Evolutionary conservation across 2,888 invertebrate genomes (phyloP), one percentile per base, ranked within the genome.

Genomic region (Malachius bipustulatus): DNA sequence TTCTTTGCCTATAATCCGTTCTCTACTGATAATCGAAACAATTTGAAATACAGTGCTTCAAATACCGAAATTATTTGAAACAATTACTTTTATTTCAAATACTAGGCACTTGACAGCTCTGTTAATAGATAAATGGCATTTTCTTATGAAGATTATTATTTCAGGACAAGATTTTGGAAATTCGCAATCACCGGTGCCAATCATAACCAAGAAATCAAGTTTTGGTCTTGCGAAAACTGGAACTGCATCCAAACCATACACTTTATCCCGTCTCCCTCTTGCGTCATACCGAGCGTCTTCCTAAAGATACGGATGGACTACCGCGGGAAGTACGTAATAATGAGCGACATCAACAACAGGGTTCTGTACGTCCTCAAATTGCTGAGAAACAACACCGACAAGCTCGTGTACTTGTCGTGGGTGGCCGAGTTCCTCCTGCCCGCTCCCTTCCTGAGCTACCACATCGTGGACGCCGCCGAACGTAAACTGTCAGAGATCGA

Each of bases 211-310:
- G 85, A 87, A 51, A 66, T 96, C 35, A 94, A 93, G 63, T 69
- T 82, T 30, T 96, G 94, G 93, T 88, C 89, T 4, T 96, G 94
- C 61, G 88, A 93, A 55, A 73, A 84, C 0, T 97, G 97, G 97
- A 73, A 74, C 31, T 94, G 94, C 54, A 66, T 94, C n/a, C 96
- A 91, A 59, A 88, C 81, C 1, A 74, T 90, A 24, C 71, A 69
- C 16, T 82, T 89, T 53, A 62, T 70, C 2, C 70, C 77, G 0
- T 57, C 64, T 11, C 62, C 68, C 1, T 52, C 55, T 11, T 59
- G 62, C 2, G 46, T 62, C 3, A 47, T 61, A 26, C 62, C 64
- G 3, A 53, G 56, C 24, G 43, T 63, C 2, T 72, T 75, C 14
- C 61, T 88, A 27, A 84, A 85, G 59, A 82, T 85, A 0, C 73